Percentiles rank a stretch among this genome's conserved stretches.
Evolutionary conservation across 1,140 invertebrate genomes (phyloP).

Genomic region (Brachystomella parvula): DNA sequence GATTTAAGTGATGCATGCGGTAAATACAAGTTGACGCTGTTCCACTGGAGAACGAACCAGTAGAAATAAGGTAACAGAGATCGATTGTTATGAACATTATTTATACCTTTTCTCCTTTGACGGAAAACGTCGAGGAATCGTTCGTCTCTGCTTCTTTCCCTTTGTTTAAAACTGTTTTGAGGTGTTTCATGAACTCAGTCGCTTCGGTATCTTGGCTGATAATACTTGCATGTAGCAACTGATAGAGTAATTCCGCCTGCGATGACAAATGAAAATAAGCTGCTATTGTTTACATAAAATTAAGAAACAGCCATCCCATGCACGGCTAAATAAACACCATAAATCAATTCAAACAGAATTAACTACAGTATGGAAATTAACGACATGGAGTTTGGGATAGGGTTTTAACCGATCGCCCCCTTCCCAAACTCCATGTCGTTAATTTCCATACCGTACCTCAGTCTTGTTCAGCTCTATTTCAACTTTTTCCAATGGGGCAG

Average conservation of each 20-base stretch:
- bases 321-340: too few relatives aligned
- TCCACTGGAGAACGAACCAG: slow-evolving; percentile 59
- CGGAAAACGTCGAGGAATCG: slow-evolving; percentile 19
- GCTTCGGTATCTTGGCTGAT: slow-evolving; percentile 18
- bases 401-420: too few relatives aligned
- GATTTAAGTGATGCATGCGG: slow-evolving; percentile 66
- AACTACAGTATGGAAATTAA: too few relatives aligned
- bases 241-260: slow-evolving; percentile 33
- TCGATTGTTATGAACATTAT: too few relatives aligned
- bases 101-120: slow-evolving; percentile 36
- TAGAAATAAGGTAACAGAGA: slow-evolving; percentile 4
- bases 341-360: too few relatives aligned
- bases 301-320: too few relatives aligned
- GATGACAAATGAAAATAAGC: too few relatives aligned
- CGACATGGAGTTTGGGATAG: too few relatives aligned
- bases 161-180: slow-evolving; percentile 24
- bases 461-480: slow-evolving; percentile 74
- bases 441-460: slow-evolving; percentile 55
- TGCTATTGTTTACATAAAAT: too few relatives aligned
- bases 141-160: slow-evolving; percentile 18
- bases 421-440: too few relatives aligned
- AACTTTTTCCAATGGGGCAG: slow-evolving; percentile 61
- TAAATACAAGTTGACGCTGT: slow-evolving; percentile 71
- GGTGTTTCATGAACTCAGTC: slow-evolving; percentile 26
- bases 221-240: slow-evolving; percentile 27